phyloP scores from a whole-genome alignment of 2,797 vertebrate genomes.

The Aselliscus stoliczkanus region DNA sequence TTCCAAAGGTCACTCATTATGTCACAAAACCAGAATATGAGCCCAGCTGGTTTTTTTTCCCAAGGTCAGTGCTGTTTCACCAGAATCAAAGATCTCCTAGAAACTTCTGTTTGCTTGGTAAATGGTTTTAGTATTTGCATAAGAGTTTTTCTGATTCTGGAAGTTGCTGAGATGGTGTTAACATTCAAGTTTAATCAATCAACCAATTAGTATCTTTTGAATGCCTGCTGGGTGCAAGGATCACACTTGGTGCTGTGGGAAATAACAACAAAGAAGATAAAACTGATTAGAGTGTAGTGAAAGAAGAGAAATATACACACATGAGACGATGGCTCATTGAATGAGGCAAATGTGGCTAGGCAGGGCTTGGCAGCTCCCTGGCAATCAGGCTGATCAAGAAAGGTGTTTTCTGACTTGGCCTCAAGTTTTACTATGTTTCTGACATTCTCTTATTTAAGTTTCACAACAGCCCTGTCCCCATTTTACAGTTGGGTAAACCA shows the following conservation, averaged over 20 bases:
- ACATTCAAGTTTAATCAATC: slow-evolving; percentile 65
- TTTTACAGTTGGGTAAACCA: not conserved
- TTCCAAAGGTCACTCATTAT: not conserved
- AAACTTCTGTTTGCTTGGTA: not conserved
- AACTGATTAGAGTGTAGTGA: not conserved
- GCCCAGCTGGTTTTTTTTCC: not conserved
- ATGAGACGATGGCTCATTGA: fast-evolving
- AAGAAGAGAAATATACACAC: not conserved
- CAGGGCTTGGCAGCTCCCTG: not conserved
- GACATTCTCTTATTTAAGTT: not conserved
- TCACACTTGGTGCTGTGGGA: not conserved
- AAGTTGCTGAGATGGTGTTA: slow-evolving; percentile 59
- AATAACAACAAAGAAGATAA: not conserved
- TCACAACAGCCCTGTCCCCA: not conserved
- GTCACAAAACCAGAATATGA: not conserved
- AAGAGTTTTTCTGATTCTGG: slow-evolving; percentile 41
- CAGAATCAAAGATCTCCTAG: not conserved
- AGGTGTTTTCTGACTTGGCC: not conserved
- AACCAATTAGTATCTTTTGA: slow-evolving; percentile 59
- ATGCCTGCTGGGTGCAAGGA: slow-evolving; percentile 5
- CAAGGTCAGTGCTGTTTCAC: not conserved
- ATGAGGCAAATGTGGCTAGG: not conserved
- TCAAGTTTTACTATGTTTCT: not conserved
- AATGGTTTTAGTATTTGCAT: slow-evolving; percentile 41
- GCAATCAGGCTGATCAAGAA: not conserved